These are phyloP conservation scores for Chaenodraco wilsoni DNA, from an alignment of 2,797 vertebrate species.

Conservation along the genomic window DNA sequence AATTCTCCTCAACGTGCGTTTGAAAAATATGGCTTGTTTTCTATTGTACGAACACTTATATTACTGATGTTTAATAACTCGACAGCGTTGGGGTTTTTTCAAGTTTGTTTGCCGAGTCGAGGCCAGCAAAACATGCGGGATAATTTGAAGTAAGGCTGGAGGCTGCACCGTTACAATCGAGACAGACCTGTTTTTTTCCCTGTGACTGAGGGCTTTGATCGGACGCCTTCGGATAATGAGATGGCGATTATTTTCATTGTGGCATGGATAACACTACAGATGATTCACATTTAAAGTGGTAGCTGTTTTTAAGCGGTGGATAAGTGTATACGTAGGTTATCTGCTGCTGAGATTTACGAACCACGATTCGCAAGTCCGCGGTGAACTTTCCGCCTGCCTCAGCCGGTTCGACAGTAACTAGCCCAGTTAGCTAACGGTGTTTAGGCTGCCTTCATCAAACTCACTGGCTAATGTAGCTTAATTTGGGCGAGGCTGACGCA, in stretches of 20 bases:
- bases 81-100: slow-evolving; percentile 37
- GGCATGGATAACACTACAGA: background rate
- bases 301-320: background rate
- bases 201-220: slow-evolving; percentile 70
- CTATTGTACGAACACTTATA: background rate
- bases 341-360: slow-evolving; percentile 64
- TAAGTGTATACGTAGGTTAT: slow-evolving; percentile 16
- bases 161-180: slow-evolving; percentile 79
- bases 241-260: slow-evolving; percentile 7
- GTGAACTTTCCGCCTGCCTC: slow-evolving; percentile 77
- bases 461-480: slow-evolving; percentile 61
- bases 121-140: slow-evolving; percentile 76
- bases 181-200: slow-evolving; percentile 64
- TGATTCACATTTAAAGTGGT: background rate
- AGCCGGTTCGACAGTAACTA: slow-evolving; percentile 67
- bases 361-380: slow-evolving; percentile 63
- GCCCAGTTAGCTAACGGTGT: slow-evolving; percentile 76
- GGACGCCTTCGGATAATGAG: slow-evolving; percentile 53
- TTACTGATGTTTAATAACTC: slow-evolving; percentile 20
- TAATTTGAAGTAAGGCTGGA: slow-evolving; percentile 67
- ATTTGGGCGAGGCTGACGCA: slow-evolving; percentile 55
- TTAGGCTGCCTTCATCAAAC: slow-evolving; percentile 48
- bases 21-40: slow-evolving; percentile 30
- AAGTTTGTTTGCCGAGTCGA: slow-evolving; percentile 74
- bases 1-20: slow-evolving; percentile 42